phyloP scores from a whole-genome alignment of 2,888 invertebrate genomes.

The Drosophila antonietae region DNA sequence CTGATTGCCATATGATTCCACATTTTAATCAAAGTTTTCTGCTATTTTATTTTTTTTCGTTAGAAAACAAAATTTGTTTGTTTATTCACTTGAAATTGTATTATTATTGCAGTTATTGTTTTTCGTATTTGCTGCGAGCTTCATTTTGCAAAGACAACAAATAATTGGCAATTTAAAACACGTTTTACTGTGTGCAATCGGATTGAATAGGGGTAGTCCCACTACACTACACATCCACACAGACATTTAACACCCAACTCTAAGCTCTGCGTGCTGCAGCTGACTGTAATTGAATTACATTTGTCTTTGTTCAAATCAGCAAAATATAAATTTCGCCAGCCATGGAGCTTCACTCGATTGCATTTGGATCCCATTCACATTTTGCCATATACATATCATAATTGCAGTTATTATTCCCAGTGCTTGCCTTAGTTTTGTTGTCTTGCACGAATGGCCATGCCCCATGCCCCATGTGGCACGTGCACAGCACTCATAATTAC shows the following conservation, averaged over 20 bases:
- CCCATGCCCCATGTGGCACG: slow-evolving; percentile 45
- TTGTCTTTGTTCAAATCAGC: slow-evolving; percentile 77
- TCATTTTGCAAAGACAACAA: slow-evolving; percentile 36
- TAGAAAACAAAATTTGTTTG: slow-evolving; percentile 8
- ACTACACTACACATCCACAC: not conserved
- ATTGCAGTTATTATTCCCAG: slow-evolving; percentile 59
- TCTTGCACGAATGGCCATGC: slow-evolving; percentile 56
- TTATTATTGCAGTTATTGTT: slow-evolving; percentile 7
- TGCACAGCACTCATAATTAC: slow-evolving; percentile 65
- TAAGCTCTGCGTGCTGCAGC: slow-evolving; percentile 30
- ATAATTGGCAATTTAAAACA: slow-evolving; percentile 76
- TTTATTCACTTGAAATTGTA: slow-evolving; percentile 9
- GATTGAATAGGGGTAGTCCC: not conserved
- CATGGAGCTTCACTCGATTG: slow-evolving; percentile 41
- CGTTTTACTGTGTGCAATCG: slow-evolving; percentile 51
- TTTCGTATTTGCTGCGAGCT: slow-evolving; percentile 9
- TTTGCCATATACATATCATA: slow-evolving; percentile 60
- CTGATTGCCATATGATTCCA: slow-evolving; percentile 6
- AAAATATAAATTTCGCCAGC: slow-evolving; percentile 71
- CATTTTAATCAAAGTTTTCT: slow-evolving; percentile 2
- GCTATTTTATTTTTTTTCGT: not conserved
- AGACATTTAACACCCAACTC: not conserved
- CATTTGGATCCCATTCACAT: slow-evolving; percentile 35
- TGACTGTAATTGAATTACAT: slow-evolving; percentile 72
- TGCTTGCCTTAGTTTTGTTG: slow-evolving; percentile 14